These are phyloP conservation scores for Branchellion lobata DNA, from an alignment of 2,888 invertebrate genomes.

Conservation along the genomic window DNA sequence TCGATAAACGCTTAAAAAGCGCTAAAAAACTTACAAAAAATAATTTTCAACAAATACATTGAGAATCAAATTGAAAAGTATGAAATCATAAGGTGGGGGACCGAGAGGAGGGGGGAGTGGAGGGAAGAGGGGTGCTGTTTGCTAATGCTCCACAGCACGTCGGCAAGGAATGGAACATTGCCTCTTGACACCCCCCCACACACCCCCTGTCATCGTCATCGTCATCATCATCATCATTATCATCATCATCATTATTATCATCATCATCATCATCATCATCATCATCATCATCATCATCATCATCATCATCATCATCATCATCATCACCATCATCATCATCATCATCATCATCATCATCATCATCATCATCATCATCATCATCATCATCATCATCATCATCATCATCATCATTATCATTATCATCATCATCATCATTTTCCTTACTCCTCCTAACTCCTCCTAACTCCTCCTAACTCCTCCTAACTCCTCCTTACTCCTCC, in stretches of 20 bases:
- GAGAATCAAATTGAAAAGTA: no score
- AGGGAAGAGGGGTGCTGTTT: not conserved
- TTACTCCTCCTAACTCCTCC: not conserved
- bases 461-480: not conserved
- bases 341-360: slow-evolving; percentile 32
- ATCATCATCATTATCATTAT: not conserved
- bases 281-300: slow-evolving; percentile 30
- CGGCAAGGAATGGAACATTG: no score
- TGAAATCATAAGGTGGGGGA: no score
- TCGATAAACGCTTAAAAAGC: no score
- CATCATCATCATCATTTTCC: not conserved
- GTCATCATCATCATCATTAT: no score
- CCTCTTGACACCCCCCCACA: no score
- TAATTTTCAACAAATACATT: no score
- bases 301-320: slow-evolving; percentile 30
- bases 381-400: slow-evolving; percentile 15
- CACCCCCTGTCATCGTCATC: no score
- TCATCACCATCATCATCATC: slow-evolving; percentile 21
- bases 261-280: slow-evolving; percentile 2
- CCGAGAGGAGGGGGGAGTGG: no score
- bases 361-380: slow-evolving; percentile 38
- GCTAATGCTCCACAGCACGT: not conserved
- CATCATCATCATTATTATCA: slow-evolving; percentile 33
- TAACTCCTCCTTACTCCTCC: not conserved
- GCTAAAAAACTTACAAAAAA: no score